Evolutionary conservation across 1,140 invertebrate genomes (phyloP), one percentile per base, ranked within the genome.

Genomic region (Rhopalosiphum maidis): DNA sequence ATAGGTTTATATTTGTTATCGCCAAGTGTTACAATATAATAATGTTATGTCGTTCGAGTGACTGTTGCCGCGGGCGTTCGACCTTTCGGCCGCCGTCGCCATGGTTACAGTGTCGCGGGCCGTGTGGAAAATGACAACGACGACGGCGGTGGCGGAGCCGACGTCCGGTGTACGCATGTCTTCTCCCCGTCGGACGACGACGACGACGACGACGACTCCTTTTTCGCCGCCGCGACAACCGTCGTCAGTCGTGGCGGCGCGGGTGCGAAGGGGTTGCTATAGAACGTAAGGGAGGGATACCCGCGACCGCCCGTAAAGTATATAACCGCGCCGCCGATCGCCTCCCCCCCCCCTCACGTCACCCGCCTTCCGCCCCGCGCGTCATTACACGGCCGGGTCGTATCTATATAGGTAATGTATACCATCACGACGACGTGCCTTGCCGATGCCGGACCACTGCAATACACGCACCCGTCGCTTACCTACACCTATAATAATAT

Each of bases 41-140:
- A 93, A 93, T 86, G 82, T 86, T 93, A 41, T 55, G 48, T 89
- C 37, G n/a, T 92, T 92, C 91, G 82, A 86, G 91, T 55, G 91
- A 93, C 91, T 93, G 91, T 93, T 93, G 91, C 91, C 91, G 91
- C 60, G 46, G 55, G 82, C 91, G 23, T 55, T 86, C 91, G 91
- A 93, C 91, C 91, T 93, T 93, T 93, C 41, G 68, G 21, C 46
- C n/a, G 46, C 23, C 91, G 82, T 93, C 8, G 4, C 91, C 48
- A 93, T 86, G 91, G 91, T 93, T 54, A 93, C 91, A 51, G 43
- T 23, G 55, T 91, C 77, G 68, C 51, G 46, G 46, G n/a, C 82
- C 48, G 55, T n/a, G 91, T 86, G 82, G 91, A 93, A 93, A 93
- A 92, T 54, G 48, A 54, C 77, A 82, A 54, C 91, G 91, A 92